Percentiles rank a stretch among this genome's conserved stretches.
Conservation (phyloP, 2,113 vertebrate genomes). For the Mungos mungo region DNA sequence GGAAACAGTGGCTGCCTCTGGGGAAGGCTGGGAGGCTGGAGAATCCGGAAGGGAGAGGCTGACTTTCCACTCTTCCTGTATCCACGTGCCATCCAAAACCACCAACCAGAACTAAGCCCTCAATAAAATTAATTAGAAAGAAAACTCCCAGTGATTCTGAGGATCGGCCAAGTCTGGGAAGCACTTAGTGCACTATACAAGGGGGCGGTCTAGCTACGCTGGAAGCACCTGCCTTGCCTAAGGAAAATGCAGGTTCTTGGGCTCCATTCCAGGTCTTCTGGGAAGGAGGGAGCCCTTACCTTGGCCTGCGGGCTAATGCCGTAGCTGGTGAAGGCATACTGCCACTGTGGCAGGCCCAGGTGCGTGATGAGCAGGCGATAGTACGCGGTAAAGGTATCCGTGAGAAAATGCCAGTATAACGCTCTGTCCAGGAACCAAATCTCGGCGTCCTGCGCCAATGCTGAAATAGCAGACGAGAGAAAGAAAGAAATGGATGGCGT, state of each 20-base stretch:
- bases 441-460: slow-evolving; percentile 89
- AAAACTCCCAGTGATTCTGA: neutral
- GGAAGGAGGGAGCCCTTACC: slow-evolving; percentile 82
- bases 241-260: neutral
- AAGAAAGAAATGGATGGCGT: neutral
- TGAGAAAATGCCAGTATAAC: slow-evolving; percentile 96
- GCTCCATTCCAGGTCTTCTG: neutral
- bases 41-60: neutral
- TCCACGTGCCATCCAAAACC: neutral
- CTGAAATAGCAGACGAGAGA: slow-evolving; percentile 79
- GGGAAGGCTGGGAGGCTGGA: neutral
- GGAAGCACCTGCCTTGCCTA: neutral
- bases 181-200: neutral
- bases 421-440: slow-evolving; percentile 98
- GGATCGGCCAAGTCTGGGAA: neutral
- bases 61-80: neutral
- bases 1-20: neutral
- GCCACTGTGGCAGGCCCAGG: slow-evolving; percentile 97
- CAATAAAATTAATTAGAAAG: neutral
- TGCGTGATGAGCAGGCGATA: slow-evolving; percentile 96
- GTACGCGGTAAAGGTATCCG: slow-evolving; percentile 93
- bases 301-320: slow-evolving; percentile 95
- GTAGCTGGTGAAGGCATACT: slow-evolving; percentile 94
- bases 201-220: neutral
- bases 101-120: neutral